Conservation (phyloP, 2,888 invertebrate genomes). For the Lampropteryx suffumata region DNA sequence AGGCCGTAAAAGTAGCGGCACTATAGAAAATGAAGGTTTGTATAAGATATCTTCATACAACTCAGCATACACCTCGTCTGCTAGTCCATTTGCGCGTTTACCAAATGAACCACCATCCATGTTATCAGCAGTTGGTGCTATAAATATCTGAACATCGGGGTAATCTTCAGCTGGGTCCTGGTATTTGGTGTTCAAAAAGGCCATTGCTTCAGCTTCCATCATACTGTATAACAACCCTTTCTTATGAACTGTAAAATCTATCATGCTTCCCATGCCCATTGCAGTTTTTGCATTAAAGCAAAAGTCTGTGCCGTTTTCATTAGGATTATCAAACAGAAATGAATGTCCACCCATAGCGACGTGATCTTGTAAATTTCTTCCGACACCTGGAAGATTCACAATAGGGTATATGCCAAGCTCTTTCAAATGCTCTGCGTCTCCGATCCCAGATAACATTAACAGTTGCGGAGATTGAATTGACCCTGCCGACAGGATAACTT, state of each 20-base stretch:
- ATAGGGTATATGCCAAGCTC: conserved; percentile 84
- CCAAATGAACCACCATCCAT: conserved; percentile 90
- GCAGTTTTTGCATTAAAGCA: conserved; percentile 87
- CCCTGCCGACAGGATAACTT: conserved; percentile 94
- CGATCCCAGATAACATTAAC: conserved; percentile 93
- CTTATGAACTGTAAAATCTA: conserved; percentile 84
- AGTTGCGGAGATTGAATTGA: conserved; percentile 92
- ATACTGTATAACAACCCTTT: conserved; percentile 88
- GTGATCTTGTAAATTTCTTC: conserved; percentile 92
- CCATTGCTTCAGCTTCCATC: conserved; percentile 91
- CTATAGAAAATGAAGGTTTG: conserved; percentile 85
- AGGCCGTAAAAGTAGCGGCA: conserved; percentile 88
- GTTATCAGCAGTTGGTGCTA: conserved; percentile 89
- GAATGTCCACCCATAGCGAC: conserved; percentile 90
- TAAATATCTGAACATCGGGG: conserved; percentile 91
- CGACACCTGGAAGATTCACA: conserved; percentile 87
- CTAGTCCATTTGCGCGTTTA: conserved; percentile 86
- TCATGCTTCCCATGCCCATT: conserved; percentile 83
- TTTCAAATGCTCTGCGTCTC: conserved; percentile 85
- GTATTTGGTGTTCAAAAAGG: conserved; percentile 89
- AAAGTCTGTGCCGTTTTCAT: conserved; percentile 80
- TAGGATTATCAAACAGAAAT: conserved; percentile 86
- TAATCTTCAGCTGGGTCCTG: conserved; percentile 86
- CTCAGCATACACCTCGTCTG: conserved; percentile 85
- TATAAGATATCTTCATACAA: conserved; percentile 88